phyloP scores from a whole-genome alignment of 2,113 vertebrate species.

The Eclectus roratus region DNA sequence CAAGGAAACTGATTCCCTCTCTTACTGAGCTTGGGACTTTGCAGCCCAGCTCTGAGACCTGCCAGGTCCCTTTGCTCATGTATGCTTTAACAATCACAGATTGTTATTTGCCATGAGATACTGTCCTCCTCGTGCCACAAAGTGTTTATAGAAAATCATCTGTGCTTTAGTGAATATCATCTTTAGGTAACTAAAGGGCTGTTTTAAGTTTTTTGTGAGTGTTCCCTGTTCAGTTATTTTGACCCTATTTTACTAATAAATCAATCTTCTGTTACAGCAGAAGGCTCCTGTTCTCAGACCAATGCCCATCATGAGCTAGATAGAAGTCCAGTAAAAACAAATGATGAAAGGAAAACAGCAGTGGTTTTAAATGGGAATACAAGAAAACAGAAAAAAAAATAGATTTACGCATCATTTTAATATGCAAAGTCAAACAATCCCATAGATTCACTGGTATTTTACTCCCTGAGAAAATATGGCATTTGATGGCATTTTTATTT shows the following conservation, averaged over 20 bases:
- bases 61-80: not conserved
- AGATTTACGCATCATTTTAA: not conserved
- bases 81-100: not conserved
- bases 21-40: not conserved
- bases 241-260: not conserved
- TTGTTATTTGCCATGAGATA: fast-evolving
- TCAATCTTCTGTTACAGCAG: not conserved
- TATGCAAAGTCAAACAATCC: not conserved
- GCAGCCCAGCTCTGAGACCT: not conserved
- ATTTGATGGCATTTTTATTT: not conserved
- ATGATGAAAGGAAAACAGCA: not conserved
- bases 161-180: not conserved
- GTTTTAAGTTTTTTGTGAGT: not conserved
- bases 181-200: not conserved
- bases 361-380: not conserved
- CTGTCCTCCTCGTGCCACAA: not conserved
- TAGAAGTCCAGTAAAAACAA: not conserved
- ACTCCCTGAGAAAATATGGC: not conserved
- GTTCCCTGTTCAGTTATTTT: not conserved
- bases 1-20: not conserved
- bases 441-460: not conserved
- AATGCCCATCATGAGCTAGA: not conserved
- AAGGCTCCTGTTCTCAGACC: not conserved
- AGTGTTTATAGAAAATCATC: not conserved
- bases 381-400: not conserved